Conservation (phyloP, 1,140 invertebrate genomes). For the Apis cerana region DNA sequence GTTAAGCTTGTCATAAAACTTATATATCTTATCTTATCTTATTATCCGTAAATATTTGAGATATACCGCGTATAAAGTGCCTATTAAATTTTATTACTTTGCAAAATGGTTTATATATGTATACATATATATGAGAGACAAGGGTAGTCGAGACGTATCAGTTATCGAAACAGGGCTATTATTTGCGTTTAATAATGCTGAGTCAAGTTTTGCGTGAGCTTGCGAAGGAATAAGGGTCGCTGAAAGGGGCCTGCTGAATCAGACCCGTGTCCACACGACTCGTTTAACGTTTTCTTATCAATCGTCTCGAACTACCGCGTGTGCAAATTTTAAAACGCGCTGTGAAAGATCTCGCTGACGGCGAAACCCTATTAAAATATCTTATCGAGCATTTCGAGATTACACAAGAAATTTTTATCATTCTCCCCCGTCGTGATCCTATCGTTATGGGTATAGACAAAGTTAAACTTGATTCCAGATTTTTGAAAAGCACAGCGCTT, state of each 20-base stretch:
- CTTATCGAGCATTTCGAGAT: too few relatives aligned
- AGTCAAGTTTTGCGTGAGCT: conserved; percentile 41
- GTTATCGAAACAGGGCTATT: conserved; percentile 43
- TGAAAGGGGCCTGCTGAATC: conserved; percentile 41
- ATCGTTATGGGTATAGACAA: too few relatives aligned
- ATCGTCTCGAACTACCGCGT: conserved; percentile 6
- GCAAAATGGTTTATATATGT: conserved; percentile 7
- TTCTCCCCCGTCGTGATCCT: too few relatives aligned
- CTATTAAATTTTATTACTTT: neutral
- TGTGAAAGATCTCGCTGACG: neutral
- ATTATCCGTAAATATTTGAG: conserved; percentile 17
- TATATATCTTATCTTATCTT: neutral
- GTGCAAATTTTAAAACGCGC: conserved; percentile 9
- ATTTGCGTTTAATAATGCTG: conserved; percentile 48
- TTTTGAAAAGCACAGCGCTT: too few relatives aligned
- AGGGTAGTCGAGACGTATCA: conserved; percentile 16
- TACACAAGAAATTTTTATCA: too few relatives aligned
- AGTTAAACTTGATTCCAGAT: too few relatives aligned
- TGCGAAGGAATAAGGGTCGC: conserved; percentile 22
- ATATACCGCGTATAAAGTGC: neutral
- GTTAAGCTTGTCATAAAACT: too few relatives aligned
- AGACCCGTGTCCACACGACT: conserved; percentile 10
- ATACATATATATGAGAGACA: neutral
- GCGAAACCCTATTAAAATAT: too few relatives aligned
- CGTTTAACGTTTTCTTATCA: conserved; percentile 36